These are phyloP conservation scores for Pluvianellus socialis DNA, from an alignment of 2,113 vertebrate genomes.

Conservation along the genomic window DNA sequence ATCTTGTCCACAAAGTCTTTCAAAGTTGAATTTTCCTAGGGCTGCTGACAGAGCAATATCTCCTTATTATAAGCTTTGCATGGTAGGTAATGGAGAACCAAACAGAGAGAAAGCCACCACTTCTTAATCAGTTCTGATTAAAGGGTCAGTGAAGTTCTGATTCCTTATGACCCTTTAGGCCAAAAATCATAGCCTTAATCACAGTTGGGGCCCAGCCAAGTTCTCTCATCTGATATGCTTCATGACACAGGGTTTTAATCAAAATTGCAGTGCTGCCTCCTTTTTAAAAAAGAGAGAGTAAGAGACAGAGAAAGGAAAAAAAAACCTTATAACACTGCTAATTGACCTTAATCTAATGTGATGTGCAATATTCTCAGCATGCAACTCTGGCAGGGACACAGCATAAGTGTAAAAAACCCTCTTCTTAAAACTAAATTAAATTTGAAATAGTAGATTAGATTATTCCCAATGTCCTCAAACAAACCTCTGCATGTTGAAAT, in stretches of 20 bases:
- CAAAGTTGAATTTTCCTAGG: not conserved
- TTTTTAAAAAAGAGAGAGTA: not conserved
- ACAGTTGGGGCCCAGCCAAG: constrained; percentile 13
- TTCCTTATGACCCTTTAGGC: not conserved
- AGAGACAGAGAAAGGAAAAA: not conserved
- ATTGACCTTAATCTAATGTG: constrained; percentile 68
- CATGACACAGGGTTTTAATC: constrained; percentile 44
- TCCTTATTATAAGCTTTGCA: not conserved
- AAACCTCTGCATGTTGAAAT: constrained; percentile 47
- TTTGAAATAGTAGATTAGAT: constrained; percentile 66
- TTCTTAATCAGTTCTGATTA: constrained; percentile 39
- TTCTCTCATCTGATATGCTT: not conserved
- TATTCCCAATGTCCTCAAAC: constrained; percentile 51
- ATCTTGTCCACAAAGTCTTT: not conserved
- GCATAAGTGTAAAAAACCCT: not conserved
- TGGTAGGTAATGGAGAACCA: not conserved
- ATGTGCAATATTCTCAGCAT: constrained; percentile 49
- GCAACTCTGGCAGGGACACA: not conserved
- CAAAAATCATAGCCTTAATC: not conserved
- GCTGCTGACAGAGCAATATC: not conserved
- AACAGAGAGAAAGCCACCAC: not conserved
- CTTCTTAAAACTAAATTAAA: constrained; percentile 65
- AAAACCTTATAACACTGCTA: constrained; percentile 22
- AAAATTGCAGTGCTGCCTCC: not conserved
- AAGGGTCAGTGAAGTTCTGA: not conserved